Evolutionary conservation across 2,888 invertebrate species (phyloP).

Genomic region (Spodoptera exigua): DNA sequence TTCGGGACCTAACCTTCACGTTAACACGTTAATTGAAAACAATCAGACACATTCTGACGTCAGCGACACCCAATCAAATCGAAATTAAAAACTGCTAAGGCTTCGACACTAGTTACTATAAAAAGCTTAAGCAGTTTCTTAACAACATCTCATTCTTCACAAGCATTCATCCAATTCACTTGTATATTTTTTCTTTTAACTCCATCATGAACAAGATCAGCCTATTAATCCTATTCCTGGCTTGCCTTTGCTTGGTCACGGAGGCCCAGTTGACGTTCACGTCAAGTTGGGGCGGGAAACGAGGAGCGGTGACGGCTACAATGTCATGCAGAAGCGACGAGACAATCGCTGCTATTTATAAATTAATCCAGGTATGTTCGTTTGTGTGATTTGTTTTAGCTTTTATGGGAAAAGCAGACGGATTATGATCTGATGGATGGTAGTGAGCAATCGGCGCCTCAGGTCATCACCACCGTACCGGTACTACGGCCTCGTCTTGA

Average conservation of each 20-base stretch:
- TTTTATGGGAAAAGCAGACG: no score
- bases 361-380: slow-evolving; percentile 76
- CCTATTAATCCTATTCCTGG: slow-evolving; percentile 68
- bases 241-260: slow-evolving; percentile 68
- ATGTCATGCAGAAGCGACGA: slow-evolving; percentile 79
- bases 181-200: slow-evolving; percentile 1
- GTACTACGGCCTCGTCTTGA: no score
- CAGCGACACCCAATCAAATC: slow-evolving; percentile 20
- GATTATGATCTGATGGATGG: no score
- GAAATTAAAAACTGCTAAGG: slow-evolving; percentile 56
- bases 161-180: slow-evolving; percentile 10
- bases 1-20: slow-evolving; percentile 3
- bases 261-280: slow-evolving; percentile 89
- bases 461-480: no score
- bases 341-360: slow-evolving; percentile 74
- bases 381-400: no score
- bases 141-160: slow-evolving; percentile 51
- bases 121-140: slow-evolving; percentile 12
- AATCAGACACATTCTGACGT: slow-evolving; percentile 3
- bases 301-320: slow-evolving; percentile 71
- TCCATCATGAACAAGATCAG: slow-evolving; percentile 70
- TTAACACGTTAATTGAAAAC: slow-evolving; percentile 14
- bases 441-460: no score
- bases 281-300: slow-evolving; percentile 86
- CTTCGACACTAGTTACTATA: slow-evolving; percentile 61